Base-by-base conservation (phyloP, 2,113 vertebrate genomes). In the Prunella himalayana region DNA sequence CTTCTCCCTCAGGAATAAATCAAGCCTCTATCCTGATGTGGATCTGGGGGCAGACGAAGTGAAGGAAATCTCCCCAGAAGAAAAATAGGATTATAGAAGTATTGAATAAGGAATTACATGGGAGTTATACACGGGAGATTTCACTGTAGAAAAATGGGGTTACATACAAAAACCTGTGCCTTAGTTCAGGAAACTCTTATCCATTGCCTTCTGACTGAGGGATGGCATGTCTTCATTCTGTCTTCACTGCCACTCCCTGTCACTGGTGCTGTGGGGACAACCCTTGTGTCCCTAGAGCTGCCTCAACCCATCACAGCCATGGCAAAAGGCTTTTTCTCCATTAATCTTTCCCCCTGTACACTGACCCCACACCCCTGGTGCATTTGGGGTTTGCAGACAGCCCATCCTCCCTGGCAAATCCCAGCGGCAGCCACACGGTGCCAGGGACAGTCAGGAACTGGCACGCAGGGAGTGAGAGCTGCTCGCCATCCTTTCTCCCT, bases 401-500 rank as follows among this genome's bases (percentile, higher is more conserved):
- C 31, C 10, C 33, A 3, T 33, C 30, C 59, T 51, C 15, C 27
- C 30, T 42, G 33, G 69, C 12, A 64, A 42, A 85, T 10, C 50
- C 49, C n/a, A 60, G 0, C 20, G 30, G 59, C 30, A 7, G 1
- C 15, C 6, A 0, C 25, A 2, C 18, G 27, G 63, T 0, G 1
- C 25, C 1, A 1, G 39, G 51, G 71, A 11, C 21, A 28, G 14
- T 6, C 4, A 1, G 63, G 66, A 64, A 5, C 45, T 17, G 0
- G 1, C 14, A 5, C 0, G 0, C 0, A 2, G 66, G 54, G 41
- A 82, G 11, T 0, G 2, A 35, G 77, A 20, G 39, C 0, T 2
- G 0, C 35, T 80, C 0, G 0, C 0, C 8, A 21, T 63, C 77
- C 69, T 47, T 86, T 57, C 35, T 54, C 39, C 0, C 0, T 24